These are phyloP conservation scores for Lasioglossum marginatum DNA, from an alignment of 2,888 invertebrate species.

Conservation along the genomic window DNA sequence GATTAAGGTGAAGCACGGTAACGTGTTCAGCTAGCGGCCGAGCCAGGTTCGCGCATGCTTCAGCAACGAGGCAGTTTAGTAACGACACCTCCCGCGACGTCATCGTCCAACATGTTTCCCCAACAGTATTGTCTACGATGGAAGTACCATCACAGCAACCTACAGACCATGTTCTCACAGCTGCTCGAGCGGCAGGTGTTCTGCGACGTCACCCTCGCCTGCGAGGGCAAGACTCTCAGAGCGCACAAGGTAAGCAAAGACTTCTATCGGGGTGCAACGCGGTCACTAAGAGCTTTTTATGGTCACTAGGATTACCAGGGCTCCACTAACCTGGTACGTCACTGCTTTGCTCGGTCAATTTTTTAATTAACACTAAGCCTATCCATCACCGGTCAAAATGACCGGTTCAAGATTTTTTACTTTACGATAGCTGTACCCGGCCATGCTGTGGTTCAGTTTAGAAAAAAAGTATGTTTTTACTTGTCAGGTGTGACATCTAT, in stretches of 20 bases:
- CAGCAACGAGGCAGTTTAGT: constrained; percentile 80
- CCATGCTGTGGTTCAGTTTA: too few relatives aligned
- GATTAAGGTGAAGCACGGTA: constrained; percentile 60
- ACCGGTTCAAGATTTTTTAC: too few relatives aligned
- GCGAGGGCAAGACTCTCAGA: constrained; percentile 91
- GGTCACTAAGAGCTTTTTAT: not conserved
- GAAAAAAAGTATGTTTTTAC: too few relatives aligned
- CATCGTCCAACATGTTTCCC: constrained; percentile 88
- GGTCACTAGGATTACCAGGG: not conserved
- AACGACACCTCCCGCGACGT: constrained; percentile 73
- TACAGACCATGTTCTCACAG: constrained; percentile 95
- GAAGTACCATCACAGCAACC: constrained; percentile 96
- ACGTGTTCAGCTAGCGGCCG: constrained; percentile 61
- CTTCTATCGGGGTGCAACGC: not conserved
- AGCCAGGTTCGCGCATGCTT: constrained; percentile 78
- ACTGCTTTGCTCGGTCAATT: not conserved
- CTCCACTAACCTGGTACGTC: not conserved
- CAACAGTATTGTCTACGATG: constrained; percentile 97
- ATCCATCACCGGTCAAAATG: too few relatives aligned
- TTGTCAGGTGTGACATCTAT: too few relatives aligned
- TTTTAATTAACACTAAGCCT: not conserved
- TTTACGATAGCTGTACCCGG: too few relatives aligned
- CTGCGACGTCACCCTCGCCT: constrained; percentile 95
- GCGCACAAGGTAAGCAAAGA: constrained; percentile 87
- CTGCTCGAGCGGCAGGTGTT: constrained; percentile 94